Evolutionary conservation across 2,113 vertebrate genomes (phyloP).

Genomic region (Cyanocitta stelleri): DNA sequence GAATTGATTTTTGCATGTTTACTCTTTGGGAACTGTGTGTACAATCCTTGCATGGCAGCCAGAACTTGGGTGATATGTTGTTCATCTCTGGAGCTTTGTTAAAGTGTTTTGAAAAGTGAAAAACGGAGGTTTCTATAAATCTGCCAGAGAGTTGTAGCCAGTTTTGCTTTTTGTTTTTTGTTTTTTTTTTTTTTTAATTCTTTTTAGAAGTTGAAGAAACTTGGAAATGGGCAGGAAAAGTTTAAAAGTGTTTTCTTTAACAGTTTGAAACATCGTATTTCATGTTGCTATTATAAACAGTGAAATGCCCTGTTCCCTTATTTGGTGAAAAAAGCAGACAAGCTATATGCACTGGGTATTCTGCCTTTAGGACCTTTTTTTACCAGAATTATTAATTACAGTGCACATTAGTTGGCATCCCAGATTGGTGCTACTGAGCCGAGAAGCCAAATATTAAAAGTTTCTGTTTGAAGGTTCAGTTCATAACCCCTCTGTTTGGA

Average conservation of each 20-base stretch:
- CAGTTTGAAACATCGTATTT: constrained; percentile 53
- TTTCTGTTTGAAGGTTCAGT: constrained; percentile 59
- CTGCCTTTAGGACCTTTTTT: constrained; percentile 36
- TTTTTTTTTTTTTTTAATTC: background rate
- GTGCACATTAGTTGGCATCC: constrained; percentile 28
- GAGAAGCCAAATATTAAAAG: constrained; percentile 55
- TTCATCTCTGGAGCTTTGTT: background rate
- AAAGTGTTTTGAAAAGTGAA: constrained; percentile 28
- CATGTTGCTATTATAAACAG: constrained; percentile 69
- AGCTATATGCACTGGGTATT: constrained; percentile 44
- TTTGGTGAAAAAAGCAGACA: constrained; percentile 72
- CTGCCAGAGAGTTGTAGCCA: background rate
- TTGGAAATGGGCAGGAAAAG: constrained; percentile 23
- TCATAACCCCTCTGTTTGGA: constrained; percentile 39
- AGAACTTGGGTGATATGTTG: background rate
- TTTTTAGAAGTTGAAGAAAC: background rate
- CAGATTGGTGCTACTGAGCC: constrained; percentile 59
- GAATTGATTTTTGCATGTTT: background rate
- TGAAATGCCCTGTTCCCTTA: constrained; percentile 73
- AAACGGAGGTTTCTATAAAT: constrained; percentile 40
- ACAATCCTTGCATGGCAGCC: background rate
- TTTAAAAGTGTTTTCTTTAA: constrained; percentile 43
- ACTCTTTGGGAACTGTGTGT: background rate
- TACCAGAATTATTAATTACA: constrained; percentile 63
- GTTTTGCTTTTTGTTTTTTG: background rate